Evolutionary conservation across 2,113 vertebrate species (phyloP).

Genomic region (Tragelaphus strepsiceros): DNA sequence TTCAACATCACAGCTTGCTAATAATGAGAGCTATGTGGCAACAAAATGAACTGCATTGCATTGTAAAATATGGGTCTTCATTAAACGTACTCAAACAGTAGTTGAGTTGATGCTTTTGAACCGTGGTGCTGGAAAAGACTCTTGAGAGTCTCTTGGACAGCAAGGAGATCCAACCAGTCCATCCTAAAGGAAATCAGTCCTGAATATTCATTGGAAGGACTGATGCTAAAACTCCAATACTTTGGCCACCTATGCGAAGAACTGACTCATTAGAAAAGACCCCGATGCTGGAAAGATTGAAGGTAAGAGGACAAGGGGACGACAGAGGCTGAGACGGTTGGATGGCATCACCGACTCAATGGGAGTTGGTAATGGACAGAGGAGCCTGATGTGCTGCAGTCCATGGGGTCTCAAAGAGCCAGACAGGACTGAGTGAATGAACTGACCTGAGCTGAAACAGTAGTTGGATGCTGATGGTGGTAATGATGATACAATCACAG

Average conservation of each 20-base stretch:
- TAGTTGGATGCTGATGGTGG: not conserved
- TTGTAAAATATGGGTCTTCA: not conserved
- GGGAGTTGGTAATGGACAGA: not conserved
- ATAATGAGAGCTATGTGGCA: not conserved
- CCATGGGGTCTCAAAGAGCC: not conserved
- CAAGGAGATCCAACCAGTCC: not conserved
- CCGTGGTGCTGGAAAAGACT: not conserved
- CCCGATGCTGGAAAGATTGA: not conserved
- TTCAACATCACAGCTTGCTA: not conserved
- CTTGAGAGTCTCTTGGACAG: not conserved
- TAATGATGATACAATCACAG: not conserved
- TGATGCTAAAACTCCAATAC: not conserved
- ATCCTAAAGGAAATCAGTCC: not conserved
- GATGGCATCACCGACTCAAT: rapidly evolving
- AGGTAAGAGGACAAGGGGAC: not conserved
- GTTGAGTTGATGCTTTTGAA: not conserved
- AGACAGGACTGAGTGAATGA: rapidly evolving
- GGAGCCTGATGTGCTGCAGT: not conserved
- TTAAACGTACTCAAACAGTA: not conserved
- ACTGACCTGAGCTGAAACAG: not conserved
- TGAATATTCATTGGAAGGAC: not conserved
- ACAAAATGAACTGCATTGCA: not conserved
- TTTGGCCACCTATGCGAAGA: not conserved
- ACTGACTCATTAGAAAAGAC: not conserved
- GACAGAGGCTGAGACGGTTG: not conserved